Conservation (phyloP, 1,140 invertebrate species). For the Bombus huntii region DNA sequence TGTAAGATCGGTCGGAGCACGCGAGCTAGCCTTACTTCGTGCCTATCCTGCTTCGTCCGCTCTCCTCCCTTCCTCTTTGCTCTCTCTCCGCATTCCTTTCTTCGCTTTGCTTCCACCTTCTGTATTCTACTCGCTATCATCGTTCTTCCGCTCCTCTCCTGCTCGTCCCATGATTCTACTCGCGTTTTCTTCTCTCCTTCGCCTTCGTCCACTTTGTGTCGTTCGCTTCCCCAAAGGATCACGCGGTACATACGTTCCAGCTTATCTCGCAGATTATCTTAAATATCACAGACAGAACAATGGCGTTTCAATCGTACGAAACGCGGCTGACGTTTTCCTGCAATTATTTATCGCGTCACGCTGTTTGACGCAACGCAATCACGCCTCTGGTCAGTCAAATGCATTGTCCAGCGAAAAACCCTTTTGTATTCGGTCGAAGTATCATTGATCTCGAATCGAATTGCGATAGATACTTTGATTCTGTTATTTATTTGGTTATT, state of each 20-base stretch:
- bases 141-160: constrained; percentile 3
- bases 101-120: constrained; percentile 5
- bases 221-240: constrained; percentile 3
- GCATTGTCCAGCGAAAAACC: background rate
- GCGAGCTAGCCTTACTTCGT: constrained; percentile 17
- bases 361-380: constrained; percentile 23
- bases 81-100: constrained; percentile 1
- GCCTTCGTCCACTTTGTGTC: background rate
- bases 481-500: too few relatives aligned
- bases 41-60: background rate
- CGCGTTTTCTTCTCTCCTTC: constrained; percentile 7
- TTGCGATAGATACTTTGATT: background rate
- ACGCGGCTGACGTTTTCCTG: constrained; percentile 25
- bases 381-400: background rate
- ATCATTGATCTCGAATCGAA: background rate
- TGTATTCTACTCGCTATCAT: constrained; percentile 27
- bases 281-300: constrained; percentile 49
- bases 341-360: constrained; percentile 41
- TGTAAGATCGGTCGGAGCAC: constrained; percentile 45
- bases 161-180: background rate
- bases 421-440: background rate
- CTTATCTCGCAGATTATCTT: constrained; percentile 42
- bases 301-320: constrained; percentile 38
- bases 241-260: background rate
- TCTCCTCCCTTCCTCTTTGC: background rate